Base-by-base conservation (phyloP, 2,888 invertebrate species). In the Eupsilia transversa region DNA sequence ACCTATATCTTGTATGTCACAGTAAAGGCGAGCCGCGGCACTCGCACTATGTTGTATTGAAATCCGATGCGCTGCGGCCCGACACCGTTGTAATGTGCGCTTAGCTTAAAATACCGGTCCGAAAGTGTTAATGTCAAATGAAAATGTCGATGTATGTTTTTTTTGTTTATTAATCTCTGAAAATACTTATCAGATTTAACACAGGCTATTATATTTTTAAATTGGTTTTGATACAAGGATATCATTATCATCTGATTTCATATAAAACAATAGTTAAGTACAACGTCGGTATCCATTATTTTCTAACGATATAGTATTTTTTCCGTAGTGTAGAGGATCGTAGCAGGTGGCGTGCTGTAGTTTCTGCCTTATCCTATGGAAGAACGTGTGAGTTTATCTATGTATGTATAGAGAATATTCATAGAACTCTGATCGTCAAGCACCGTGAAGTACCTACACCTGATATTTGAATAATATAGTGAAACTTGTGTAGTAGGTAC, bases 251-350 rank as follows among this genome's bases (percentile, higher is more conserved):
- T 12, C 3, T 41, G 12, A 41, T 63, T 38, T 35, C n/a, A 60
- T n/a, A 60, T 10, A 27, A 61, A 27, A 38, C 38, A 41, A 27
- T 4, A 27, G 9, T 35, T 27, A 35, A 49, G 27, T 73, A 43
- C 2, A 23, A 23, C 12, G 23, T 56, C 46, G 35, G 2, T 52
- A 23, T 38, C 64, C 38, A 67, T 63, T 66, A 66, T 66, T 65
- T 66, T 41, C n/a, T 77, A 33, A 71, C 49, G 43, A 71, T 49
- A 61, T 30, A 66, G 33, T 61, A 54, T 65, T 56, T 66, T 12
- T 49, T 71, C 4, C 30, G 7, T n/a, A 27, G n/a, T n/a, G 10
- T 52, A 0, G 52, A 52, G 52, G 52, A n/a, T 14, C 52, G n/a
- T 52, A 14, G 10, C 52, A 5, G n/a, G 10, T n/a, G 12, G 12